These are phyloP conservation scores for Anticlea derivata DNA, from an alignment of 2,888 invertebrate genomes.

Conservation along the genomic window DNA sequence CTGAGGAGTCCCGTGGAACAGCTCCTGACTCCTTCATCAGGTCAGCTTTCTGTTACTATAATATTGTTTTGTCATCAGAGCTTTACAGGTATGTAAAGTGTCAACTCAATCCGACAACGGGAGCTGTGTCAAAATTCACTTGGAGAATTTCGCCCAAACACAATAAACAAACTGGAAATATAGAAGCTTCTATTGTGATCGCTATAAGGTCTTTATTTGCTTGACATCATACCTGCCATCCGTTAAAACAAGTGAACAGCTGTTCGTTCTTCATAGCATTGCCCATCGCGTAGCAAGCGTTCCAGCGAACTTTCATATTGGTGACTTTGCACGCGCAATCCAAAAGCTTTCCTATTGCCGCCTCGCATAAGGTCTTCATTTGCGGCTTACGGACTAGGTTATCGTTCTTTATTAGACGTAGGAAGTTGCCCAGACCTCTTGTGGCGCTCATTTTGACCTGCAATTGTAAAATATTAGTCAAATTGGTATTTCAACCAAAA, in stretches of 20 bases:
- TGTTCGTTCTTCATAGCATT: constrained; percentile 88
- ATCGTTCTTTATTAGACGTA: constrained; percentile 85
- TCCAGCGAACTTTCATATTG: constrained; percentile 96
- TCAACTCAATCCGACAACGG: no score
- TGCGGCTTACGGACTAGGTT: constrained; percentile 72
- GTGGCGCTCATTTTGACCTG: constrained; percentile 89
- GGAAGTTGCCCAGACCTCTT: constrained; percentile 91
- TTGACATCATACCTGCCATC: constrained; percentile 78
- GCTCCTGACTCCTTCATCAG: no score
- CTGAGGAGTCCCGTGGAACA: no score
- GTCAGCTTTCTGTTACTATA: no score
- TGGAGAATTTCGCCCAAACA: no score
- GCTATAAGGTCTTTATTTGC: neutral
- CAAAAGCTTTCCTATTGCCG: constrained; percentile 86
- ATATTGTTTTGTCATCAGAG: no score
- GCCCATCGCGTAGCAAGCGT: constrained; percentile 94
- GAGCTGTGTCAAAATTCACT: no score
- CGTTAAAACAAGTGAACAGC: constrained; percentile 69
- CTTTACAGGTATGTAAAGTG: no score
- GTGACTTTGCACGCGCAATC: constrained; percentile 87
- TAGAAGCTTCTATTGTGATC: neutral
- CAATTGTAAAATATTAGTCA: constrained; percentile 19
- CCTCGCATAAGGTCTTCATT: constrained; percentile 80
- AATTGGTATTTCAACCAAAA: no score
- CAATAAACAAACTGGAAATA: no score